A percentile compares a stretch with the other conserved stretches of the same genome.
Evolutionary conservation across 2,888 invertebrate genomes (phyloP).

Genomic region (Silvanus unidentatus): DNA sequence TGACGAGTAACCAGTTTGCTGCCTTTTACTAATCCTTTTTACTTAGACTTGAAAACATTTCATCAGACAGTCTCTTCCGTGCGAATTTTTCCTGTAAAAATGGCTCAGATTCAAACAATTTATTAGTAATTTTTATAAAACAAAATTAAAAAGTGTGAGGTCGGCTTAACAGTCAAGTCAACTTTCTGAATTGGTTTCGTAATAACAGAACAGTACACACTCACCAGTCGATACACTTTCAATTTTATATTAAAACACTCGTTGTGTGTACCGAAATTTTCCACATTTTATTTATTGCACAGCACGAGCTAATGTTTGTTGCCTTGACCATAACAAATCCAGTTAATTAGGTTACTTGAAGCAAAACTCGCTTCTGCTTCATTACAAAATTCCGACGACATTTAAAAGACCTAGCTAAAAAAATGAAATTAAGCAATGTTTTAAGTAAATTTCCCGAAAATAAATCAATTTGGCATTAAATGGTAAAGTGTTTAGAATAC

Average conservation of each 20-base stretch:
- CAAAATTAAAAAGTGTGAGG: too few species aligned
- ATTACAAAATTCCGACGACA: neutral
- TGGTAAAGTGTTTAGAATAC: constrained; percentile 56
- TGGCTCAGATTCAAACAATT: too few species aligned
- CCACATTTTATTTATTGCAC: neutral
- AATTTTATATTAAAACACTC: constrained; percentile 12
- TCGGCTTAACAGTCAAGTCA: neutral
- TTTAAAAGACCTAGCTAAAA: too few species aligned
- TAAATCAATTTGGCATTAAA: constrained; percentile 7
- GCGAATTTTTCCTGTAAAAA: too few species aligned
- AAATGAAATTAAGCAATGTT: too few species aligned
- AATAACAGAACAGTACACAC: constrained; percentile 4
- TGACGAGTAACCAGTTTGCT: too few species aligned
- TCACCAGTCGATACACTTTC: constrained; percentile 16
- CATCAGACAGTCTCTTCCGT: too few species aligned
- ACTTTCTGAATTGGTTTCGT: constrained; percentile 13
- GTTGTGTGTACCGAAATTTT: neutral
- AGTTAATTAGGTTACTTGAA: neutral
- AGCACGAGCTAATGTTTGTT: neutral
- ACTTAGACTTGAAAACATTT: too few species aligned
- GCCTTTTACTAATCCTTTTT: too few species aligned
- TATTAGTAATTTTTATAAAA: too few species aligned
- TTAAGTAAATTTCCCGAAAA: neutral
- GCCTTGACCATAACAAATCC: constrained; percentile 1
- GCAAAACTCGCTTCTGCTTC: too few species aligned